These are phyloP conservation scores for Thryonomys swinderianus DNA, from an alignment of 2,113 vertebrate species.

Conservation along the genomic window DNA sequence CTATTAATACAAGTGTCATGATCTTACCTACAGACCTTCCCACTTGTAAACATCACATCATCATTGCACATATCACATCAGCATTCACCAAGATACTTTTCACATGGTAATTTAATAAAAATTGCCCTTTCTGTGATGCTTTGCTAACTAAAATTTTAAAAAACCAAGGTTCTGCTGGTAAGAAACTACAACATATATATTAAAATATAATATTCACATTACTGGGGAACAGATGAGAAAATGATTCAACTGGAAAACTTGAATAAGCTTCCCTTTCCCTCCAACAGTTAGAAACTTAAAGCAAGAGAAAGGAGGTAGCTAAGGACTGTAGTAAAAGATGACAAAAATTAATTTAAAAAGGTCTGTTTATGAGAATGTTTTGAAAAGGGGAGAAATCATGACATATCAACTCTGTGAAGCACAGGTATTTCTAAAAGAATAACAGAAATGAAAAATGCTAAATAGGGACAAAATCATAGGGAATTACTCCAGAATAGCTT, in stretches of 20 bases:
- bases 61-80: background rate
- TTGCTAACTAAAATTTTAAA: too few species aligned
- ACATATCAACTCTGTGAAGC: background rate
- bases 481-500: background rate
- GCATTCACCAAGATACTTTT: conserved; percentile 37
- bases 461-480: background rate
- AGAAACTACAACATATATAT: background rate
- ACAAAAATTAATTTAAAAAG: background rate
- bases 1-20: background rate
- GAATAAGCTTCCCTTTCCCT: background rate
- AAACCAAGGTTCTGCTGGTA: too few species aligned
- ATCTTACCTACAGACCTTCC: conserved; percentile 5
- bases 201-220: conserved; percentile 7
- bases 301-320: background rate
- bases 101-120: conserved; percentile 35
- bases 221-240: conserved; percentile 49
- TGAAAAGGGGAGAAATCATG: background rate
- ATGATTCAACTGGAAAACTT: background rate
- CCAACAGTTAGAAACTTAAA: background rate
- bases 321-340: background rate
- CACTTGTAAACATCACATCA: background rate
- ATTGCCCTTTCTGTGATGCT: conserved; percentile 19
- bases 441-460: background rate
- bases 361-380: conserved; percentile 31
- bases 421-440: conserved; percentile 15